phyloP scores from a whole-genome alignment of 2,113 vertebrate genomes.

The Notothenia rossii region DNA sequence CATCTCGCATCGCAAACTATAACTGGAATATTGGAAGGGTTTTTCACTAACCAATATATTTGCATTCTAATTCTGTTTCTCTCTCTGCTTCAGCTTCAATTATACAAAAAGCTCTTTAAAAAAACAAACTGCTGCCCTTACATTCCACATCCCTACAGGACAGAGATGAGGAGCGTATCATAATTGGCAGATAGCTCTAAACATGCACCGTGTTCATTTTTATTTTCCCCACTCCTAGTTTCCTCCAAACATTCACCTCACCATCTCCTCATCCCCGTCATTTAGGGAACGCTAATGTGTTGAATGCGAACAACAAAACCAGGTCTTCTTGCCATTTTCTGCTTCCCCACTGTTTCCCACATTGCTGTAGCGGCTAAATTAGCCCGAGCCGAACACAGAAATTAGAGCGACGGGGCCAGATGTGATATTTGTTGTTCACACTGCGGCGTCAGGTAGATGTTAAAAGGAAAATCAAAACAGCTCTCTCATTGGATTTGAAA shows the following conservation, averaged over 20 bases:
- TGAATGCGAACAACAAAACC: slow-evolving; percentile 80
- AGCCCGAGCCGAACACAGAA: slow-evolving; percentile 69
- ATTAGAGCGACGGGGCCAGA: slow-evolving; percentile 80
- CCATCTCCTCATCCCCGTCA: slow-evolving; percentile 67
- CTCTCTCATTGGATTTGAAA: slow-evolving; percentile 64
- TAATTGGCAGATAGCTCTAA: slow-evolving; percentile 32
- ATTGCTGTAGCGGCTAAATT: slow-evolving; percentile 77
- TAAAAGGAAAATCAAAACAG: slow-evolving; percentile 59
- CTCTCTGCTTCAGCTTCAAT: slow-evolving; percentile 19
- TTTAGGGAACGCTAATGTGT: slow-evolving; percentile 79
- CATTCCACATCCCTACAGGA: slow-evolving; percentile 27
- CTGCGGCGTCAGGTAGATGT: slow-evolving; percentile 78
- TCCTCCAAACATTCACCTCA: slow-evolving; percentile 46
- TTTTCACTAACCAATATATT: background rate
- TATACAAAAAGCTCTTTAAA: slow-evolving; percentile 30
- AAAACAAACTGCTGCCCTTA: slow-evolving; percentile 12
- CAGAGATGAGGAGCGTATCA: slow-evolving; percentile 15
- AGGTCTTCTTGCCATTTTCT: slow-evolving; percentile 81
- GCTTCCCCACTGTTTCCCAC: slow-evolving; percentile 78
- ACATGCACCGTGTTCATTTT: slow-evolving; percentile 33
- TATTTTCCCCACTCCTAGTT: slow-evolving; percentile 12
- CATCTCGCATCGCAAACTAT: background rate
- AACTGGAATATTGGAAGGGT: background rate
- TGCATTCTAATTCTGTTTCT: slow-evolving; percentile 21
- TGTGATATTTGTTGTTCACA: slow-evolving; percentile 82